phyloP scores from a whole-genome alignment of 23 tunicate species.

The Phallusia fumigata region DNA sequence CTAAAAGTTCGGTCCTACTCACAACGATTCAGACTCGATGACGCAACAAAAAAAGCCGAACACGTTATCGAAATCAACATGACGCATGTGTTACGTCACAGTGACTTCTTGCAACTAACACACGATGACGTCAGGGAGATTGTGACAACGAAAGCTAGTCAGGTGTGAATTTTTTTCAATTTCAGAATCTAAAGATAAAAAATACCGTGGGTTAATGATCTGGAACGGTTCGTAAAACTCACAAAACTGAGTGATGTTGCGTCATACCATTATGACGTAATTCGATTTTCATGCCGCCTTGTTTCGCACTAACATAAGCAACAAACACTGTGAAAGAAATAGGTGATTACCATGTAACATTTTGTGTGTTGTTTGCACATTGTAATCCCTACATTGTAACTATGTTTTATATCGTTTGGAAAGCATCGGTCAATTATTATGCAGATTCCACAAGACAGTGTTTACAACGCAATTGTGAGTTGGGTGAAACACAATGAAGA shows the following conservation, averaged over 20 bases:
- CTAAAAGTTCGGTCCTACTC: background rate
- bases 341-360: too few species aligned
- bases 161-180: background rate
- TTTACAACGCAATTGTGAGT: conserved; percentile 34
- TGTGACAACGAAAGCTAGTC: background rate
- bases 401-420: too few species aligned
- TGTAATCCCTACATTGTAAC: too few species aligned
- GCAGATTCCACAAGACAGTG: conserved; percentile 17
- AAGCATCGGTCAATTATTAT: background rate
- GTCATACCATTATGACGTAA: too few species aligned
- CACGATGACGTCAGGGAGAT: background rate
- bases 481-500: conserved; percentile 38
- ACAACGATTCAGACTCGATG: background rate
- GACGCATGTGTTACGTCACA: background rate
- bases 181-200: too few species aligned
- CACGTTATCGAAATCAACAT: background rate
- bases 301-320: too few species aligned
- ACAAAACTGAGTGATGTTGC: too few species aligned
- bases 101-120: background rate
- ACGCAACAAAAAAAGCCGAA: background rate
- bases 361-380: too few species aligned
- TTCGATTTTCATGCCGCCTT: too few species aligned
- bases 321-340: too few species aligned
- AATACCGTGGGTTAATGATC: too few species aligned
- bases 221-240: too few species aligned